A percentile compares a stretch with the other conserved stretches of the same genome.
phyloP scores from a whole-genome alignment of 2,113 vertebrate genomes.

The Tragelaphus strepsiceros region DNA sequence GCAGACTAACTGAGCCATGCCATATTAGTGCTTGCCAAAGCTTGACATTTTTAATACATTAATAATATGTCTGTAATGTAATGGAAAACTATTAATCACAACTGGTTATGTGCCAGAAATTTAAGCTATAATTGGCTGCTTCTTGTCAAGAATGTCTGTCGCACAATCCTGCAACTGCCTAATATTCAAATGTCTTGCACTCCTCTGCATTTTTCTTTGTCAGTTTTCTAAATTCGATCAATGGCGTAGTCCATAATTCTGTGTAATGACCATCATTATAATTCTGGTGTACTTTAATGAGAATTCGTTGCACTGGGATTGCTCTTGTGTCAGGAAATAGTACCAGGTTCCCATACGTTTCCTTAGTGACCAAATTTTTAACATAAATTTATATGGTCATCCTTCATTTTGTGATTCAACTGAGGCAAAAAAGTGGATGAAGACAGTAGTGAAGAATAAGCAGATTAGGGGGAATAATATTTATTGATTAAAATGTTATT shows the following conservation, averaged over 20 bases:
- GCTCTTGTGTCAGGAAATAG: slow-evolving; percentile 38
- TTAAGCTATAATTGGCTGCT: slow-evolving; percentile 89
- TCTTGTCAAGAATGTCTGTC: slow-evolving; percentile 85
- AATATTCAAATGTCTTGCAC: slow-evolving; percentile 80
- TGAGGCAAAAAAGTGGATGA: slow-evolving; percentile 6
- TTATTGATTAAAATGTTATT: not conserved
- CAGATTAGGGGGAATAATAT: not conserved
- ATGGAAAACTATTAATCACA: slow-evolving; percentile 90
- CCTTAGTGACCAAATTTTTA: not conserved
- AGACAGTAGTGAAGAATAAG: not conserved
- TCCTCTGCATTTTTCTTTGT: slow-evolving; percentile 77
- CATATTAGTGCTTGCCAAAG: slow-evolving; percentile 79
- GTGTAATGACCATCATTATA: slow-evolving; percentile 80
- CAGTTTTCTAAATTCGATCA: slow-evolving; percentile 76
- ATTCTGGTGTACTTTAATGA: slow-evolving; percentile 76
- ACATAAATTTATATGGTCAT: not conserved
- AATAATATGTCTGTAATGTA: slow-evolving; percentile 90
- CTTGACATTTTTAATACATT: slow-evolving; percentile 89
- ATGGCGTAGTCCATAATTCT: slow-evolving; percentile 77
- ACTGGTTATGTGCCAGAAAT: slow-evolving; percentile 86
- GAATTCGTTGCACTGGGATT: slow-evolving; percentile 68
- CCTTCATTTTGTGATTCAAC: not conserved
- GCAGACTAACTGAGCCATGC: slow-evolving; percentile 76
- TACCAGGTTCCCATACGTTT: slow-evolving; percentile 1
- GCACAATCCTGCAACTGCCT: slow-evolving; percentile 82